phyloP scores from a whole-genome alignment of 2,888 invertebrate species.

The Brenthis ino region DNA sequence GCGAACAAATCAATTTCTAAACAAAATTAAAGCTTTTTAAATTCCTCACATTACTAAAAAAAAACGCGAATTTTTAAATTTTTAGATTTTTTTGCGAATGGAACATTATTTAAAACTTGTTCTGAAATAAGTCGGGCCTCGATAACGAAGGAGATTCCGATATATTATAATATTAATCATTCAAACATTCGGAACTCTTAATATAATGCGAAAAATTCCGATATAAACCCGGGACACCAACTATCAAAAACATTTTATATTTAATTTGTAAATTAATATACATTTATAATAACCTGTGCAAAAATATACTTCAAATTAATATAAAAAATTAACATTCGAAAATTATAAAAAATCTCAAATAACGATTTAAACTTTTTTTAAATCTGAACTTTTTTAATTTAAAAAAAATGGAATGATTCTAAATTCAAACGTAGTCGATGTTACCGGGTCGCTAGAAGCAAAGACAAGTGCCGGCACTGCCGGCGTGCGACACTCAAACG shows the following conservation, averaged over 20 bases:
- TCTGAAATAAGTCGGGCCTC: not conserved
- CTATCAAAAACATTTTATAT: conserved; percentile 3
- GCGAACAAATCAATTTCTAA: conserved; percentile 37
- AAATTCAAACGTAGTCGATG: conserved; percentile 66
- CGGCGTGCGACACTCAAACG: conserved; percentile 74
- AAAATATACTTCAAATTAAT: too few relatives aligned
- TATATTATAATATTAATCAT: conserved; percentile 19
- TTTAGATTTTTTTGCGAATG: too few relatives aligned
- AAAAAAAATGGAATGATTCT: conserved; percentile 28
- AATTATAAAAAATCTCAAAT: not conserved
- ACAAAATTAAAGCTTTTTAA: conserved; percentile 44
- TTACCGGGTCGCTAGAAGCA: conserved; percentile 69
- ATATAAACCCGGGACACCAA: conserved; percentile 26
- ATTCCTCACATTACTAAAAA: conserved; percentile 38
- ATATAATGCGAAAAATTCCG: conserved; percentile 42
- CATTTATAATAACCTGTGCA: conserved; percentile 6
- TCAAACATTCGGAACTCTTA: conserved; percentile 33
- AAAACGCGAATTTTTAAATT: not conserved
- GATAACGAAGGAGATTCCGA: conserved; percentile 13
- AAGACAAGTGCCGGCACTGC: conserved; percentile 62
- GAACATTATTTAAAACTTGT: conserved; percentile 3
- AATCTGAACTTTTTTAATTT: conserved; percentile 8
- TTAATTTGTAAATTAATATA: not conserved
- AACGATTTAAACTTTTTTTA: too few relatives aligned
- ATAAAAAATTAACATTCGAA: conserved; percentile 1